Base-by-base conservation (phyloP, 2,797 vertebrate genomes). In the Chloroceryle inda region DNA sequence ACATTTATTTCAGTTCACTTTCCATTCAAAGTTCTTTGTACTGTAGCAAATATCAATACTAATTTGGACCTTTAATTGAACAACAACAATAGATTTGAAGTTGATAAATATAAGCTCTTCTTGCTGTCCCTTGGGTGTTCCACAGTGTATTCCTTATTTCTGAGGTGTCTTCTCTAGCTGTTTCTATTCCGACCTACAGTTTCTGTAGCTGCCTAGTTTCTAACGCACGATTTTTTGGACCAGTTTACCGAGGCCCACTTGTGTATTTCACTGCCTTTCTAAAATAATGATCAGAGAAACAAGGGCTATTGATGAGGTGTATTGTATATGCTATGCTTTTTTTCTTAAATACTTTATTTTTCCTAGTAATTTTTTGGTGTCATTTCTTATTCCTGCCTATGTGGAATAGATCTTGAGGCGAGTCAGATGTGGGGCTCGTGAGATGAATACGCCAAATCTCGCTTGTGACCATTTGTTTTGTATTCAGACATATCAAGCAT, bases 401-500 rank as follows among this genome's bases (percentile, higher is more conserved):
- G 73, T 53, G 55, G 64, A 88, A 64, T 35, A 88, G 73, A 80
- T 91, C 49, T 77, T 72, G 66, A 79, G 92, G 84, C n/a, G 67
- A 69, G 83, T 93, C 77, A 50, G 80, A 80, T 69, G 45, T 23
- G 47, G 11, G 37, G 61, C 73, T 66, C 19, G 73, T 78, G 86
- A 93, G 77, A 75, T 63, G 77, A 52, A 77, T 35, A 74, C 47
- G 45, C 35, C 24, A n/a, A 94, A 52, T 63, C 87, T 67, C 33
- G 84, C 72, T 94, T 64, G 81, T 95, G 87, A 91, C 95, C 88
- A 95, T 98, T 97, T 97, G 96, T 98, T 98, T 98, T 95, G 90
- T 96, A 98, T 98, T 97, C 98, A 97, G 96, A 96, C 81, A 42
- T 96, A 98, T 97, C 96, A 97, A 97, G 98, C 96, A 97, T 96